Evolutionary conservation across 2,888 invertebrate species (phyloP).

Genomic region (Hirtodrosophila alboralis): DNA sequence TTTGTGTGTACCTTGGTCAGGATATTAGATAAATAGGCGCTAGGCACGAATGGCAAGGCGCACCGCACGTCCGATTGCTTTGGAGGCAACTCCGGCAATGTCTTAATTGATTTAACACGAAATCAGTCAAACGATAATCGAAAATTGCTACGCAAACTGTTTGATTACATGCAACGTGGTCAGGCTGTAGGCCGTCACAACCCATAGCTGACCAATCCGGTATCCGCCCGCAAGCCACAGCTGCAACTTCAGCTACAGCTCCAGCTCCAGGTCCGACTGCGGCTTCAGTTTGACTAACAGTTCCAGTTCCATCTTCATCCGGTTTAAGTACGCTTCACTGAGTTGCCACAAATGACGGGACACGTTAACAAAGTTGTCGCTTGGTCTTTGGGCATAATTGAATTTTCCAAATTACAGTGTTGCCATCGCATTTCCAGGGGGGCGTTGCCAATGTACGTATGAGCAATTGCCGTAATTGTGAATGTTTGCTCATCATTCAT

Average conservation of each 20-base stretch:
- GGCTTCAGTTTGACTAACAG: background rate
- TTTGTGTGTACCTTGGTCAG: constrained; percentile 33
- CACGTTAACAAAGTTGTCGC: constrained; percentile 63
- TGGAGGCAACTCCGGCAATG: constrained; percentile 61
- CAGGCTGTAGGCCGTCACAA: constrained; percentile 1
- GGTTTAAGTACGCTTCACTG: constrained; percentile 62
- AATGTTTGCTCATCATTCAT: constrained; percentile 74
- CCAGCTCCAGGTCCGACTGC: background rate
- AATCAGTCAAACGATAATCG: constrained; percentile 80
- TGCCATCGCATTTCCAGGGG: background rate
- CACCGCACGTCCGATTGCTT: constrained; percentile 54
- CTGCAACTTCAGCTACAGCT: constrained; percentile 11
- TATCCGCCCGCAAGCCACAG: constrained; percentile 5
- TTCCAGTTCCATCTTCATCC: constrained; percentile 43
- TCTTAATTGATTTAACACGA: constrained; percentile 79
- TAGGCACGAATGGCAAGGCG: constrained; percentile 54
- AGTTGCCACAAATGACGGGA: constrained; percentile 44
- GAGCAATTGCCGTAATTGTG: constrained; percentile 72
- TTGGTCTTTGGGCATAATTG: constrained; percentile 62
- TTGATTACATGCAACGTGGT: constrained; percentile 77
- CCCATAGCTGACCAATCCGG: background rate
- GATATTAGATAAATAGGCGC: constrained; percentile 73
- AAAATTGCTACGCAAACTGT: constrained; percentile 79
- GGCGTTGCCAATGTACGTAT: constrained; percentile 24
- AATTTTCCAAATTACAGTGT: constrained; percentile 58